phyloP scores from a whole-genome alignment of 2,113 vertebrate species.

The Rhodinocichla rosea region DNA sequence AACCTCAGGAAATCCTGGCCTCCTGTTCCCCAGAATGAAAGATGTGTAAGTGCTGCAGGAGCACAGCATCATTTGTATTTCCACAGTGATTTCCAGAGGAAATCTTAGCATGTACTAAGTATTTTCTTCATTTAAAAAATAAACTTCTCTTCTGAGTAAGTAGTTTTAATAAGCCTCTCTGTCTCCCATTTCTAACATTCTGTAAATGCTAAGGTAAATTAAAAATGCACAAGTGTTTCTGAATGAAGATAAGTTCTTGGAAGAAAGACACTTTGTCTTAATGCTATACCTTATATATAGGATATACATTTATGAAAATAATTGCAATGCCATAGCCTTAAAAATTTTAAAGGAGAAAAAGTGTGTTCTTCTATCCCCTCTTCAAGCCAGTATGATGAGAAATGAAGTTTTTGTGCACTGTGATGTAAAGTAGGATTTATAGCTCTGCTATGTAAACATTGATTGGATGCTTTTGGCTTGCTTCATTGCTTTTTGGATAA shows the following conservation, averaged over 20 bases:
- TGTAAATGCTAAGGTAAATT: background rate
- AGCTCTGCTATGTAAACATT: background rate
- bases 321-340: background rate
- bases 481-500: background rate
- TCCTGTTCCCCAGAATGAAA: background rate
- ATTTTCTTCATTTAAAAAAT: background rate
- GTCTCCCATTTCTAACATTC: background rate
- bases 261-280: background rate
- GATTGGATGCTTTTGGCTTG: background rate
- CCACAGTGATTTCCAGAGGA: background rate
- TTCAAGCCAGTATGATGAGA: background rate
- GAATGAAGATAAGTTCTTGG: background rate
- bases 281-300: background rate
- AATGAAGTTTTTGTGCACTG: background rate
- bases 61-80: background rate
- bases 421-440: background rate
- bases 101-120: background rate
- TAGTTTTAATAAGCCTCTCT: background rate
- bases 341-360: background rate
- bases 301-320: background rate
- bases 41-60: background rate
- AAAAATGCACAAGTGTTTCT: background rate
- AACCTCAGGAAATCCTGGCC: constrained; percentile 2
- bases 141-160: background rate
- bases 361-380: background rate